Base-by-base conservation (phyloP, 2,797 vertebrate species). In the Crossoptilon crossoptilon region DNA sequence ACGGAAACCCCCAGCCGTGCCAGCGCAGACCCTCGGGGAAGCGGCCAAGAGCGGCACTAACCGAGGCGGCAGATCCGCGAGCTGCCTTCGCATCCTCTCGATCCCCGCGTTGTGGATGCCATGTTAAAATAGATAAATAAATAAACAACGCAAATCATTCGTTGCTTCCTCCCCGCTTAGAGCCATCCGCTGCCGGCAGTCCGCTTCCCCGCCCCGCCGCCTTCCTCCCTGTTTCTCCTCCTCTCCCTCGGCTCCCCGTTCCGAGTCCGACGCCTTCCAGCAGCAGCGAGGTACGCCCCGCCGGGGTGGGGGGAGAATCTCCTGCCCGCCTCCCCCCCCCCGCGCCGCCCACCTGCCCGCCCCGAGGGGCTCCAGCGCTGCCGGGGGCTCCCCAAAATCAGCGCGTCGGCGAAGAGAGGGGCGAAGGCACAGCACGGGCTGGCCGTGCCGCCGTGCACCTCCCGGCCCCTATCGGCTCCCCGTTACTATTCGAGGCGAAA, bases 381-480 rank as follows among this genome's bases (percentile, higher is more conserved):
- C 66, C 3, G 18, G 35, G 69, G n/a, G 31, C 87, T 64, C 21
- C 68, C 89, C 11, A 41, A 18, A 11, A 55, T 3, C 67, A 33
- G 3, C 23, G 48, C 13, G 11, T 6, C 59, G 12, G 85, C 10
- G 3, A 43, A 21, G 29, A 26, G 58, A 43, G 48, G 26, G 64
- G 51, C 11, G 72, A 27, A 86, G 78, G 72, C 86, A 67, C n/a
- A 46, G 71, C 86, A 46, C 19, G 70, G 14, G 10, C 72, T 11
- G 62, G 68, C 26, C 5, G 64, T 46, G 17, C 67, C 63, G n/a
- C 73, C 8, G 69, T 27, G 75, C 33, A 11, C 80, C 92, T 59
- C 93, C 44, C 76, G 92, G 92, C 96, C 82, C 56, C 44, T 70
- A 68, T 88, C 90, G 29, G 86, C 86, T 94, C 83, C 87, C 90